phyloP scores from a whole-genome alignment of 2,888 invertebrate genomes.

The Drosophila percnosoma region DNA sequence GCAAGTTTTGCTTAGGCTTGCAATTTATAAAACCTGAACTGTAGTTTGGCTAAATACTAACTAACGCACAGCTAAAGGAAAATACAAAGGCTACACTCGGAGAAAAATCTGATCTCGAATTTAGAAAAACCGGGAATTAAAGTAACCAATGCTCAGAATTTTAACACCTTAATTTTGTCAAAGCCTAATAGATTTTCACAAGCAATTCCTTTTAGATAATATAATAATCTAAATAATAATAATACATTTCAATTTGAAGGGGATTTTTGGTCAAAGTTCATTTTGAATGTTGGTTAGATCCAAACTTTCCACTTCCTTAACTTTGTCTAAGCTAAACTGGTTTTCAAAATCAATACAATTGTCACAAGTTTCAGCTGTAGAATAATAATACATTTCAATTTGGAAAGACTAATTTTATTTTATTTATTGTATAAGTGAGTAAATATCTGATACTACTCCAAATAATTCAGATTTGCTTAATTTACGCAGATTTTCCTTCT shows the following conservation, averaged over 20 bases:
- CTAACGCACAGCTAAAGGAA: neutral
- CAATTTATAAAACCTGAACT: slow-evolving; percentile 14
- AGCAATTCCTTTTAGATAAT: neutral
- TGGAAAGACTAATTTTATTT: neutral
- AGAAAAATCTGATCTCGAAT: neutral
- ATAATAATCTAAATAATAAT: neutral
- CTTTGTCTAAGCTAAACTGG: neutral
- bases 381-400: neutral
- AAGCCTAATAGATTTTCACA: neutral
- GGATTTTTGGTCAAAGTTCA: neutral
- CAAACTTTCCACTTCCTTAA: neutral
- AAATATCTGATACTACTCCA: neutral
- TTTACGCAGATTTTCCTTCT: neutral
- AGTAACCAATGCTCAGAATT: neutral
- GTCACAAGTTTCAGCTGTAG: neutral
- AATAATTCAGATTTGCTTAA: neutral
- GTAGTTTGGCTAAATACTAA: slow-evolving; percentile 12
- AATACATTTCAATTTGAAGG: neutral
- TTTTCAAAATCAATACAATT: neutral
- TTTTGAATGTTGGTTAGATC: neutral
- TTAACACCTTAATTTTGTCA: neutral
- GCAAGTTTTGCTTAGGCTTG: slow-evolving; percentile 47
- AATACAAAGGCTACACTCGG: neutral
- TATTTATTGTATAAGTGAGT: neutral
- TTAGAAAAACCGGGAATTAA: neutral